A percentile compares a stretch with the other conserved stretches of the same genome.
These are phyloP conservation scores for Chondrosia reniformis DNA, from an alignment of 37 sponge, comb jelly and placozoan genomes.

Conservation along the genomic window DNA sequence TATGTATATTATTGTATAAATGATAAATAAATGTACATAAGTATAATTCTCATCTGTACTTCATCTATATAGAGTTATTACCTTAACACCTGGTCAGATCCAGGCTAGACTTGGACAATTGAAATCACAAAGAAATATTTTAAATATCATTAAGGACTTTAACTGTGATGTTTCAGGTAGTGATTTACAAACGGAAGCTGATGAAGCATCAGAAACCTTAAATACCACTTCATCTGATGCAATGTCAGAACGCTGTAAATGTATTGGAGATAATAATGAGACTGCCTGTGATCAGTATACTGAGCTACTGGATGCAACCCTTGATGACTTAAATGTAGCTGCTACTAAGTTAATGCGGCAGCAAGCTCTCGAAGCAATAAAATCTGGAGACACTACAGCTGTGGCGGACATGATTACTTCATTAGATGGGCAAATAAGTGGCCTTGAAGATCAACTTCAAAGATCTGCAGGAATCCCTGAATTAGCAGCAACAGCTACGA, in stretches of 20 bases:
- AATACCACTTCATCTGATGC: background rate
- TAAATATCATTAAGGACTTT: background rate
- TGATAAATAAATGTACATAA: background rate
- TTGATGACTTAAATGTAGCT: background rate
- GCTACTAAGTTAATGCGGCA: background rate
- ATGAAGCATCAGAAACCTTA: background rate
- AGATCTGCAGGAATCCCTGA: background rate
- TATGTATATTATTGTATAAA: background rate
- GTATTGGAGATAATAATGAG: background rate
- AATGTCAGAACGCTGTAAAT: background rate
- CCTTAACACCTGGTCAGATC: constrained; percentile 31
- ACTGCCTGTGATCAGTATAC: background rate
- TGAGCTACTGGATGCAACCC: background rate
- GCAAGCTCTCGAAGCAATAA: background rate
- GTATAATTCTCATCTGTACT: background rate
- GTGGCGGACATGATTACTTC: background rate
- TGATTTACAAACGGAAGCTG: background rate
- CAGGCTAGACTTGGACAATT: constrained; percentile 8
- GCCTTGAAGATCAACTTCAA: background rate
- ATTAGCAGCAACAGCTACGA: background rate
- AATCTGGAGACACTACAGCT: background rate
- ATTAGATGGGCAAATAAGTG: background rate
- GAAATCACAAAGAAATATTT: background rate
- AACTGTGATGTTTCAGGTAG: background rate
- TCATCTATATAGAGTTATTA: background rate